Evolutionary conservation across 1,140 invertebrate genomes (phyloP).

Genomic region (Pinna nobilis): DNA sequence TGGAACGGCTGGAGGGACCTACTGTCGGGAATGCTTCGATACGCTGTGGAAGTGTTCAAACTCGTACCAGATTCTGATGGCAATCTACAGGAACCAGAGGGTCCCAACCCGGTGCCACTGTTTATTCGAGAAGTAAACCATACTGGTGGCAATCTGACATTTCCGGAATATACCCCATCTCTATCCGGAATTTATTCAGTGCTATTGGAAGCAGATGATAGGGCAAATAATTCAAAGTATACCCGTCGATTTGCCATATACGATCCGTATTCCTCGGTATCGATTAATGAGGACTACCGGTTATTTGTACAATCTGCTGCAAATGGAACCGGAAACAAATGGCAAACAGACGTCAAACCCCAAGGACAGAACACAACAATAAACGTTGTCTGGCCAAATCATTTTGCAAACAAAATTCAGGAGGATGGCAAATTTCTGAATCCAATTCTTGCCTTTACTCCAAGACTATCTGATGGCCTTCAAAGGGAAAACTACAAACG

Average conservation of each 20-base stretch:
- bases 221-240: slow-evolving; percentile 14
- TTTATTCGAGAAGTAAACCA: no score
- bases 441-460: no score
- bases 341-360: background rate
- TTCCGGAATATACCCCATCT: background rate
- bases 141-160: background rate
- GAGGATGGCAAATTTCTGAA: slow-evolving; percentile 4
- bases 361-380: background rate
- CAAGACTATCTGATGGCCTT: no score
- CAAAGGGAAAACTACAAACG: no score
- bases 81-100: slow-evolving; percentile 13
- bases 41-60: slow-evolving; percentile 50
- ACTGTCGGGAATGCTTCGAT: slow-evolving; percentile 44
- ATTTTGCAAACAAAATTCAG: slow-evolving; percentile 8
- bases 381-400: background rate
- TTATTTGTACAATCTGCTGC: background rate
- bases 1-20: slow-evolving; percentile 49
- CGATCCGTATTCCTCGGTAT: background rate
- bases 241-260: background rate
- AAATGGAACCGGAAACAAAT: background rate
- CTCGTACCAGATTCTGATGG: slow-evolving; percentile 25
- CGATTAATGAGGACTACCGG: background rate
- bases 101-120: slow-evolving; percentile 4
- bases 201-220: slow-evolving; percentile 4
- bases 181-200: background rate